Evolutionary conservation across 2,888 invertebrate genomes (phyloP).

Genomic region (Phytoseiulus persimilis): DNA sequence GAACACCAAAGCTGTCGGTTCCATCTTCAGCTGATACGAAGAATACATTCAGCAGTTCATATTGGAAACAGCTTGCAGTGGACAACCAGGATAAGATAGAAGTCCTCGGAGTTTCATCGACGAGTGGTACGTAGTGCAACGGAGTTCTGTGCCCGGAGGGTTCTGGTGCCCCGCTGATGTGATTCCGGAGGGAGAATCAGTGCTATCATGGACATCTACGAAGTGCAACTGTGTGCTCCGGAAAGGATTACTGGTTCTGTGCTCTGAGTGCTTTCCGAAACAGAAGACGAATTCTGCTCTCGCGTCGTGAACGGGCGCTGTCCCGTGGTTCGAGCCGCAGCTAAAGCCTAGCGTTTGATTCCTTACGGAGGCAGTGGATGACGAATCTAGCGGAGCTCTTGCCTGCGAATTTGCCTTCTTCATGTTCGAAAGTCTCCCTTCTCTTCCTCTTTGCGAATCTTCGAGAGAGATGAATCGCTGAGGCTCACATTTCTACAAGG

Average conservation of each 20-base stretch:
- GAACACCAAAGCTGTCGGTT: background rate
- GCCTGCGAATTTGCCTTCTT: too few relatives aligned
- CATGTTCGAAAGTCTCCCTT: too few relatives aligned
- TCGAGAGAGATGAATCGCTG: too few relatives aligned
- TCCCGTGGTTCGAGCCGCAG: too few relatives aligned
- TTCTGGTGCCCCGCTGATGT: background rate
- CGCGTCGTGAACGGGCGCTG: too few relatives aligned
- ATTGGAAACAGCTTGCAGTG: background rate
- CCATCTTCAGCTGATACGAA: background rate
- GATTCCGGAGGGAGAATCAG: background rate
- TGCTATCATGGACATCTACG: background rate
- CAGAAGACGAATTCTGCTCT: background rate
- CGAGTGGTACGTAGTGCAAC: background rate
- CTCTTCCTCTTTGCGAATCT: too few relatives aligned
- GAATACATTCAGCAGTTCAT: background rate
- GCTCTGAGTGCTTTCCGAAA: background rate
- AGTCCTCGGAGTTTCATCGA: background rate
- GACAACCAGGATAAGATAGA: background rate
- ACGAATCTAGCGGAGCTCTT: too few relatives aligned
- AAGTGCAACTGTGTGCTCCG: background rate
- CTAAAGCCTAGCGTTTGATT: too few relatives aligned
- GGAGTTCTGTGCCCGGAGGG: background rate
- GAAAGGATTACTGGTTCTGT: background rate
- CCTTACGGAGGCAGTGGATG: too few relatives aligned
- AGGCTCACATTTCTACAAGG: too few relatives aligned